Percentiles rank a stretch among this genome's conserved stretches.
phyloP scores from a whole-genome alignment of 2,888 invertebrate species.

The Dendrolimus pini region DNA sequence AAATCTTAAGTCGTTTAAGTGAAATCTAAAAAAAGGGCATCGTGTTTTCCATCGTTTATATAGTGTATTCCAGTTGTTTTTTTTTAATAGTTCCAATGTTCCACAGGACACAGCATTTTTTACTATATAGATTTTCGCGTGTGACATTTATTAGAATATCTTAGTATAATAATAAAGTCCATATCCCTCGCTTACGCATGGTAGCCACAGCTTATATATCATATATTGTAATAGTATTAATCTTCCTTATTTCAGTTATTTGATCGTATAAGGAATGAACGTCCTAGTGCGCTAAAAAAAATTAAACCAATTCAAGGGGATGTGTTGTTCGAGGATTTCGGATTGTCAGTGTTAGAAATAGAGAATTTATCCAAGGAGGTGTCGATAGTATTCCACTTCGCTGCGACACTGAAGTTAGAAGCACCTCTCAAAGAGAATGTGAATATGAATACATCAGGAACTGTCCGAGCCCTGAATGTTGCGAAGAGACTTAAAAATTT shows the following conservation, averaged over 20 bases:
- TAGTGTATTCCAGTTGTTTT: too few species aligned
- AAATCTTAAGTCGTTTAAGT: too few species aligned
- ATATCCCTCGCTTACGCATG: too few species aligned
- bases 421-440: slow-evolving; percentile 91
- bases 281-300: slow-evolving; percentile 82
- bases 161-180: too few species aligned
- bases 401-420: slow-evolving; percentile 93
- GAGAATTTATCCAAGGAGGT: slow-evolving; percentile 80
- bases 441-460: slow-evolving; percentile 93
- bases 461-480: slow-evolving; percentile 84
- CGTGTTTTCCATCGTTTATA: too few species aligned
- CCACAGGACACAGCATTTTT: too few species aligned
- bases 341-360: slow-evolving; percentile 78
- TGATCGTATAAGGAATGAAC: slow-evolving; percentile 78
- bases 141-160: too few species aligned
- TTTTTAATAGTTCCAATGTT: too few species aligned
- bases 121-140: too few species aligned
- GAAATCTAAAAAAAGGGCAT: too few species aligned
- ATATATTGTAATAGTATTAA: too few species aligned
- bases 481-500: slow-evolving; percentile 86
- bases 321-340: slow-evolving; percentile 78
- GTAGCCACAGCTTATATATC: too few species aligned
- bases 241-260: slow-evolving; percentile 76
- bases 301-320: slow-evolving; percentile 86
- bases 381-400: slow-evolving; percentile 92